phyloP scores from a whole-genome alignment of 2,888 invertebrate species.

The Spicauda simplicius region DNA sequence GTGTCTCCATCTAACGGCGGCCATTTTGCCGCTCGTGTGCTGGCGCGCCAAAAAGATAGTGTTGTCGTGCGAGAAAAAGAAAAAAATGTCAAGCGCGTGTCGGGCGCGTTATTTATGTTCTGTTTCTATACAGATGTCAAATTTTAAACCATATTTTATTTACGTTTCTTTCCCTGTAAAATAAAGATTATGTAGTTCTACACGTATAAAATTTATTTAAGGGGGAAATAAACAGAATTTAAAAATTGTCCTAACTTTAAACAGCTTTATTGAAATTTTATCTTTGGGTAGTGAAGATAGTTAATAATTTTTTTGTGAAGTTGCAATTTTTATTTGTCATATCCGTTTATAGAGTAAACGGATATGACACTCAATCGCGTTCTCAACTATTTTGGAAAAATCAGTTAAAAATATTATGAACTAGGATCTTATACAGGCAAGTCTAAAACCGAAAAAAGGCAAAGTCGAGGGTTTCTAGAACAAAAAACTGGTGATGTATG shows the following conservation, averaged over 20 bases:
- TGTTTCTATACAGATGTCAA: conserved; percentile 20
- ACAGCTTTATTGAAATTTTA: too few relatives aligned
- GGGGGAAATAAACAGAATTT: too few relatives aligned
- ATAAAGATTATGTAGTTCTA: background rate
- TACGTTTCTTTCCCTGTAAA: background rate
- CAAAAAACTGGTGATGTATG: conserved; percentile 14
- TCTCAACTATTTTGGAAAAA: too few relatives aligned
- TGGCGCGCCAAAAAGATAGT: conserved; percentile 37
- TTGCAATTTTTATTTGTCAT: too few relatives aligned
- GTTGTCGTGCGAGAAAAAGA: conserved; percentile 32
- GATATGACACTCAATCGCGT: too few relatives aligned
- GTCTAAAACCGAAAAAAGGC: conserved; percentile 14
- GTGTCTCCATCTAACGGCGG: conserved; percentile 65
- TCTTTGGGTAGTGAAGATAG: too few relatives aligned
- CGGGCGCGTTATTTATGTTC: conserved; percentile 16
- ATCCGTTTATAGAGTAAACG: too few relatives aligned
- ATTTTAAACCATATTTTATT: background rate
- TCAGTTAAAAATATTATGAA: too few relatives aligned
- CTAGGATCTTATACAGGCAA: background rate
- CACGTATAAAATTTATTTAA: too few relatives aligned
- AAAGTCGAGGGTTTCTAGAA: background rate
- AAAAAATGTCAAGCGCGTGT: conserved; percentile 35
- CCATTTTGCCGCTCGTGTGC: conserved; percentile 28
- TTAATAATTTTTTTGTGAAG: too few relatives aligned
- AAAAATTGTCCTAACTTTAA: too few relatives aligned